phyloP scores from a whole-genome alignment of 1,140 invertebrate species.

The Formica exsecta region DNA sequence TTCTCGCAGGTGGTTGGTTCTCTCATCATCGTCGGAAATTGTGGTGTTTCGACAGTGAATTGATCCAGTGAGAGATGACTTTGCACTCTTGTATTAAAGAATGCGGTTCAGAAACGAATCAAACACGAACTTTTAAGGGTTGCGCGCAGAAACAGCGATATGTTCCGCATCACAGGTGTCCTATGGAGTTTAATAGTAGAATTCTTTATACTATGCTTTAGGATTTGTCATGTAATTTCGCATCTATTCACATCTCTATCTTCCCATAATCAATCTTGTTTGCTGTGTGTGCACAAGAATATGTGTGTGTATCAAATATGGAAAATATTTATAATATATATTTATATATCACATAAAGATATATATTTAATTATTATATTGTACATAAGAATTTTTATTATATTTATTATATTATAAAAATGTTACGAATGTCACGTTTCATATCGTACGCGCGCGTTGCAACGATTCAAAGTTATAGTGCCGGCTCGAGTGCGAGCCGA shows the following conservation, averaged over 20 bases:
- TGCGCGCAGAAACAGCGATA: neutral
- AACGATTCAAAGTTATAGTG: conserved; percentile 25
- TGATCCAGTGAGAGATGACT: conserved; percentile 64
- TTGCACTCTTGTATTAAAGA: conserved; percentile 68
- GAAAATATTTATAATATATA: no score
- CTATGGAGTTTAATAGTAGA: conserved; percentile 53
- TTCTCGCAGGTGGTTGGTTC: conserved; percentile 19
- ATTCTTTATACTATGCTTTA: neutral
- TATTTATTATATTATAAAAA: no score
- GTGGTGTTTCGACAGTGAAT: conserved; percentile 70
- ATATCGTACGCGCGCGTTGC: neutral
- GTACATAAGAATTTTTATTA: no score
- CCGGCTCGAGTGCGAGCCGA: neutral
- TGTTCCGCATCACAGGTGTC: conserved; percentile 56
- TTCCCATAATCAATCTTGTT: neutral
- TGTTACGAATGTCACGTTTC: neutral
- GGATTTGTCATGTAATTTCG: neutral
- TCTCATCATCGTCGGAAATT: conserved; percentile 66
- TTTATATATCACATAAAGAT: neutral
- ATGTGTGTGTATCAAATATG: neutral
- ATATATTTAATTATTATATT: neutral
- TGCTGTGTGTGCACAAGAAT: neutral
- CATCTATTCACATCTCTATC: neutral
- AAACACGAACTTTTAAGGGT: conserved; percentile 58
- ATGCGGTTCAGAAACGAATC: conserved; percentile 70